These are phyloP conservation scores for Nebria ingens DNA, from an alignment of 1,140 invertebrate species.

Conservation along the genomic window DNA sequence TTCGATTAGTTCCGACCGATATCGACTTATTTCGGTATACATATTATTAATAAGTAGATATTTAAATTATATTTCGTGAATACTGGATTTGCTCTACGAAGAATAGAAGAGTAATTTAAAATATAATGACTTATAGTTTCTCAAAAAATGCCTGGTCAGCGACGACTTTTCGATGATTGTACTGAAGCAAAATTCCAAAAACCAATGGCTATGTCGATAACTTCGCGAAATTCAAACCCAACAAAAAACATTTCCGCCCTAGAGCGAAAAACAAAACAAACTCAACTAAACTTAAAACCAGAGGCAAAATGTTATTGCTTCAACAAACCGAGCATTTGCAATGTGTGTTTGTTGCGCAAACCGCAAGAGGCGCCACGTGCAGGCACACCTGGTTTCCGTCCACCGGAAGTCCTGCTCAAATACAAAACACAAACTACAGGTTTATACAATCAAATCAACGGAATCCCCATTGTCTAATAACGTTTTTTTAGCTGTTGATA, in stretches of 20 bases:
- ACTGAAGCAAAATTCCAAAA: background rate
- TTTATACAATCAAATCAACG: too few species aligned
- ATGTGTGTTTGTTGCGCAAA: conserved; percentile 46
- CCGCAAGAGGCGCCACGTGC: conserved; percentile 62
- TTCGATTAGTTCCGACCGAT: too few species aligned
- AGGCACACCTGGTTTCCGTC: conserved; percentile 82
- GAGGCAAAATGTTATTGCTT: conserved; percentile 46
- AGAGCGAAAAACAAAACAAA: background rate
- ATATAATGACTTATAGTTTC: background rate
- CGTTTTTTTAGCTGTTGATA: conserved; percentile 60
- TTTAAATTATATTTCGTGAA: too few species aligned
- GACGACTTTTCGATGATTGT: background rate
- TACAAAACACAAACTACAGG: conserved; percentile 62
- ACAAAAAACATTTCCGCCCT: background rate
- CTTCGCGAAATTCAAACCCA: background rate
- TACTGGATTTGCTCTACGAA: too few species aligned
- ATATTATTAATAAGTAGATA: too few species aligned
- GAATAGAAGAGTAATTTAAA: background rate
- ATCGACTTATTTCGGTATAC: too few species aligned
- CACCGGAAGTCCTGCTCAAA: conserved; percentile 79
- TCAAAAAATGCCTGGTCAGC: background rate
- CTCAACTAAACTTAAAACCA: background rate
- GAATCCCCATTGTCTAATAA: conserved; percentile 5
- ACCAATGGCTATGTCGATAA: background rate
- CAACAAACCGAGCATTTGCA: conserved; percentile 52